A percentile compares a stretch with the other conserved stretches of the same genome.
phyloP scores from a whole-genome alignment of 2,113 vertebrate genomes.

The Balaeniceps rex region DNA sequence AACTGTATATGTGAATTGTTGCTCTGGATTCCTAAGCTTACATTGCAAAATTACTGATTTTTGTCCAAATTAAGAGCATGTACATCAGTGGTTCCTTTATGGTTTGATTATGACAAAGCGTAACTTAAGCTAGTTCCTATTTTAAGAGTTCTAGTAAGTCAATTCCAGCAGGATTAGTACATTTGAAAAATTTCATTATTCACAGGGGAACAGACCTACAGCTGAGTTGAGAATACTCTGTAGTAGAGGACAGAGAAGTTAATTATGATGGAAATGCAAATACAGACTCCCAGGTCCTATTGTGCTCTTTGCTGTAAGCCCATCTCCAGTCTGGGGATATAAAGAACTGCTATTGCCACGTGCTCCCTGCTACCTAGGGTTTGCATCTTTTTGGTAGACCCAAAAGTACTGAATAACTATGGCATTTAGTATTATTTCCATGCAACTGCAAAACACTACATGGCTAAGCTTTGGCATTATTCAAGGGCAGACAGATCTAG shows the following conservation, averaged over 20 bases:
- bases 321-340: not conserved
- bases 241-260: not conserved
- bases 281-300: not conserved
- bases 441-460: not conserved
- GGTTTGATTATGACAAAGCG: not conserved
- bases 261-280: not conserved
- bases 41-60: not conserved
- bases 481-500: not conserved
- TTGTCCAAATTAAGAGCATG: not conserved
- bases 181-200: not conserved
- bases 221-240: not conserved
- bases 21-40: not conserved
- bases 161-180: not conserved
- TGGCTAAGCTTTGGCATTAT: not conserved
- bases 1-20: not conserved
- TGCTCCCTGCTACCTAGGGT: not conserved
- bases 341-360: not conserved
- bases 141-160: not conserved
- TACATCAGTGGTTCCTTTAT: not conserved
- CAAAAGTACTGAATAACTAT: not conserved
- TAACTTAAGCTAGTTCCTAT: not conserved
- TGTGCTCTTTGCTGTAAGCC: not conserved
- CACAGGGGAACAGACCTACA: not conserved
- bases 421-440: not conserved
- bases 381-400: not conserved